These are phyloP conservation scores for Campoletis sonorensis DNA, from an alignment of 1,140 invertebrate species.

Conservation along the genomic window DNA sequence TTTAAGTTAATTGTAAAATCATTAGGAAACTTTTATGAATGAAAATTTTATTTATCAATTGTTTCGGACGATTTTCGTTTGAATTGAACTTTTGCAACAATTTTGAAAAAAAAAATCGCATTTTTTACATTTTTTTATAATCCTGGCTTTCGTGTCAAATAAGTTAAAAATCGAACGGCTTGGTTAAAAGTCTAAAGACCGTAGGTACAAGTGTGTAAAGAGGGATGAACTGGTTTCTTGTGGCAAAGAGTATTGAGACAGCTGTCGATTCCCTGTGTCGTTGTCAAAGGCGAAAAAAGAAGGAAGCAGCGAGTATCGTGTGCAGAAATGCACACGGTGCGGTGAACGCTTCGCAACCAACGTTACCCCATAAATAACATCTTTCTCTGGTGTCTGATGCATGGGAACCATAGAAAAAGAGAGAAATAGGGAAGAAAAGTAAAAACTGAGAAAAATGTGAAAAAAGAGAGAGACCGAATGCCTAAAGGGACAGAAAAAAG, in stretches of 20 bases:
- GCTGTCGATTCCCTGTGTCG: constrained; percentile 46
- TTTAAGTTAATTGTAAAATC: no score
- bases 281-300: background rate
- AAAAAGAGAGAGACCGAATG: background rate
- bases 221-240: background rate
- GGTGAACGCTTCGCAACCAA: constrained; percentile 14
- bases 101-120: no score
- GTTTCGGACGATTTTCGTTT: no score
- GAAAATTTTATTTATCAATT: no score
- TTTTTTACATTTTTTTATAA: no score
- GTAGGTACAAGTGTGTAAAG: background rate
- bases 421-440: constrained; percentile 33
- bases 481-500: constrained; percentile 17
- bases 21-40: no score
- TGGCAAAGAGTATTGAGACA: constrained; percentile 50
- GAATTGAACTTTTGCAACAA: no score
- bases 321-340: constrained; percentile 37
- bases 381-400: constrained; percentile 58
- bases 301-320: background rate
- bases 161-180: no score
- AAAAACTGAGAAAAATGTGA: constrained; percentile 8
- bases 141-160: no score
- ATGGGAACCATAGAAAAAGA: constrained; percentile 18
- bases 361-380: constrained; percentile 35
- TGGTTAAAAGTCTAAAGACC: background rate